A percentile compares a stretch with the other conserved stretches of the same genome.
Evolutionary conservation across 2,797 vertebrate genomes (phyloP).

Genomic region (Lophotriccus pileatus): DNA sequence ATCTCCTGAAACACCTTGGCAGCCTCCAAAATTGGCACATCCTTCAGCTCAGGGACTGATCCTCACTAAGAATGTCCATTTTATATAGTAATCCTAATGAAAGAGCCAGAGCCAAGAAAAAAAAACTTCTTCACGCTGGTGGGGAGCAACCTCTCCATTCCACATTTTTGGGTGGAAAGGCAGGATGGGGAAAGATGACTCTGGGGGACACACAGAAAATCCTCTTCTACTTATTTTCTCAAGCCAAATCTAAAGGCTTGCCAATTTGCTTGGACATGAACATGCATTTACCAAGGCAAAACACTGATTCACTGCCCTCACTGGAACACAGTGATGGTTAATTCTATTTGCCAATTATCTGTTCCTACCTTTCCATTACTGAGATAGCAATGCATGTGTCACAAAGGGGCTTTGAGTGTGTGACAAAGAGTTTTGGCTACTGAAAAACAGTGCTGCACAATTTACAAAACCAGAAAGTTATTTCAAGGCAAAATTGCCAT

Average conservation of each 20-base stretch:
- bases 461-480: slow-evolving; percentile 49
- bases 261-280: slow-evolving; percentile 2
- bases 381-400: not conserved
- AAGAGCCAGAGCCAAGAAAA: not conserved
- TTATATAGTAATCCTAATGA: not conserved
- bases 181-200: not conserved
- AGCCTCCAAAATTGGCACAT: not conserved
- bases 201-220: not conserved
- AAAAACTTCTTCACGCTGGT: not conserved
- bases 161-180: not conserved
- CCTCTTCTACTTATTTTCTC: not conserved
- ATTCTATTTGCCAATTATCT: not conserved
- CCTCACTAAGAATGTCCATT: not conserved
- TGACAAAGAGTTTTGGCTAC: slow-evolving; percentile 43
- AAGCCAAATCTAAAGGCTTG: not conserved
- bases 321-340: not conserved
- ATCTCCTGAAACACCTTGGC: not conserved
- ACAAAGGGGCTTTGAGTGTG: not conserved
- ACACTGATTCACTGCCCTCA: not conserved
- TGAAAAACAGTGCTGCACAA: slow-evolving; percentile 19
- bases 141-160: not conserved
- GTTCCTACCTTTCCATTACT: slow-evolving; percentile 9
- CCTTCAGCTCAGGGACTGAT: not conserved
- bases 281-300: not conserved
- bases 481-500: slow-evolving; percentile 55